Conservation (phyloP, 2,797 vertebrate genomes). For the Acanthornis magna region DNA sequence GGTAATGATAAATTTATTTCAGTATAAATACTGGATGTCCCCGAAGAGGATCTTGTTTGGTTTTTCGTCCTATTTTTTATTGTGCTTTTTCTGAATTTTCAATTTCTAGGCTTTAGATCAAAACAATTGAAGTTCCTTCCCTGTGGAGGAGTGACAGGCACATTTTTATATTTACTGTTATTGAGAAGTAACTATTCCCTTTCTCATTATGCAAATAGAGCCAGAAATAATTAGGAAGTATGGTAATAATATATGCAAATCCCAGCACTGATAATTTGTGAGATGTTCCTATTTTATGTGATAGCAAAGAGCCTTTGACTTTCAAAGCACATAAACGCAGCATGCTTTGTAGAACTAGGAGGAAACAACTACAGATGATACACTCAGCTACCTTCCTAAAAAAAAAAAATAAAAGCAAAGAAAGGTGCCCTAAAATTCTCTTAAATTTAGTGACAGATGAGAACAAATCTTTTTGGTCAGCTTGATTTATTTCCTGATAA, state of each 20-base stretch:
- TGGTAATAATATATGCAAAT: constrained; percentile 27
- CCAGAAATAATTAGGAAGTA: constrained; percentile 42
- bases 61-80: not conserved
- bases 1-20: not conserved
- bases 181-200: not conserved
- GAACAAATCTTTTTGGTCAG: not conserved
- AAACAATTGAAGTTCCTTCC: not conserved
- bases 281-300: not conserved
- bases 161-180: constrained; percentile 26
- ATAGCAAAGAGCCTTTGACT: not conserved
- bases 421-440: not conserved
- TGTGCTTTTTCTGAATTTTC: not conserved
- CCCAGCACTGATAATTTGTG: not conserved
- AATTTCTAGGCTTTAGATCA: not conserved
- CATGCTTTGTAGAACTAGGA: not conserved
- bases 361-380: not conserved
- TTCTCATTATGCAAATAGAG: constrained; percentile 16
- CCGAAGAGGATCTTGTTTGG: not conserved
- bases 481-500: not conserved
- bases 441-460: not conserved
- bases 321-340: constrained; percentile 1
- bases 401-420: not conserved
- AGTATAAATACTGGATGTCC: not conserved
- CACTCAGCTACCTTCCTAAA: not conserved
- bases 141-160: not conserved